Conservation (phyloP, 2,888 invertebrate genomes). For the Podabrus alpinus region DNA sequence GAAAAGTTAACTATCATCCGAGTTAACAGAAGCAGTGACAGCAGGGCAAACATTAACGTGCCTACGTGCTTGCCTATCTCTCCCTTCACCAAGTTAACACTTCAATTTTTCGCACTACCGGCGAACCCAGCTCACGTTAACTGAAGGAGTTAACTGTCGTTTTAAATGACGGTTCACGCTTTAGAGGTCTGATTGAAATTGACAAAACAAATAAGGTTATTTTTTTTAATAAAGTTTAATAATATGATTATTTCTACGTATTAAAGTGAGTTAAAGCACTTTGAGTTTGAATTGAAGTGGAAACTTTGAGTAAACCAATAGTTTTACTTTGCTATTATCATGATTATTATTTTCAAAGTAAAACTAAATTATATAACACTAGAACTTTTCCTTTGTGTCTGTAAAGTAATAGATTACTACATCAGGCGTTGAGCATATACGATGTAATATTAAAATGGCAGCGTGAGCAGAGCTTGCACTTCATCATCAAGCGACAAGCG, state of each 20-base stretch:
- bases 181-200: background rate
- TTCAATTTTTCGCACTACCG: background rate
- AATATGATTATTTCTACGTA: background rate
- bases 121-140: background rate
- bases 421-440: slow-evolving; percentile 21
- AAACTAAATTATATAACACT: slow-evolving; percentile 38
- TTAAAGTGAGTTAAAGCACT: background rate
- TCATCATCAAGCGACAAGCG: slow-evolving; percentile 49
- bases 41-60: background rate
- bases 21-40: background rate
- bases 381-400: slow-evolving; percentile 37
- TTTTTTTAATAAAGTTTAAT: background rate
- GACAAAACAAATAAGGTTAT: background rate
- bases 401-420: slow-evolving; percentile 40
- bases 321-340: slow-evolving; percentile 36
- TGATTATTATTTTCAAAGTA: slow-evolving; percentile 29
- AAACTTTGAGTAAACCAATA: slow-evolving; percentile 5
- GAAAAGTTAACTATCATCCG: background rate
- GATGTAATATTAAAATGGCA: slow-evolving; percentile 33
- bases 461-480: slow-evolving; percentile 33
- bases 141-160: background rate
- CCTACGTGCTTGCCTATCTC: background rate
- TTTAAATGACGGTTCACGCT: background rate
- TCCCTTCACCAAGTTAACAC: background rate
- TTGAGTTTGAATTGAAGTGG: background rate